A percentile compares a stretch with the other conserved stretches of the same genome.
Conservation (phyloP, 2,888 invertebrate genomes). For the Drosophila meridionalis region DNA sequence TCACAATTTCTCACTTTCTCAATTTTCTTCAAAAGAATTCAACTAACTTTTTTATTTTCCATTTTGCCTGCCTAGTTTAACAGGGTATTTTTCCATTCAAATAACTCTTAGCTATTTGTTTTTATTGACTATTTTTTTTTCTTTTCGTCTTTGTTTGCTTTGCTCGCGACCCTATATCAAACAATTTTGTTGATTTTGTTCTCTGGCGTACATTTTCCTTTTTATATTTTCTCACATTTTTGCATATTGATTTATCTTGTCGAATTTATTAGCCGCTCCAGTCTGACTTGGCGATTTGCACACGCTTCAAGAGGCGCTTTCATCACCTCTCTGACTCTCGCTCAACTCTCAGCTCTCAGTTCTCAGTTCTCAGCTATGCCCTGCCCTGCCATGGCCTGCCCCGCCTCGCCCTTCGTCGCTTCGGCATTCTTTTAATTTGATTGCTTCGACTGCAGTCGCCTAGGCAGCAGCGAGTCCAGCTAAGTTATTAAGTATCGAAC, state of each 20-base stretch:
- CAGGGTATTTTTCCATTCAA: constrained; percentile 14
- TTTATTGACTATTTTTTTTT: constrained; percentile 36
- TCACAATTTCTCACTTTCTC: not conserved
- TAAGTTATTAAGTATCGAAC: constrained; percentile 54
- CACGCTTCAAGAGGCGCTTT: constrained; percentile 66
- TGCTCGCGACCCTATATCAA: constrained; percentile 31
- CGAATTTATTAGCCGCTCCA: constrained; percentile 68
- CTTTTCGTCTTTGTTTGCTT: constrained; percentile 36
- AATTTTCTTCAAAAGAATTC: not conserved
- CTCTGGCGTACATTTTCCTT: constrained; percentile 16
- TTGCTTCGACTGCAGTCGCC: constrained; percentile 67
- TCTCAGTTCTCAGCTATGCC: not conserved
- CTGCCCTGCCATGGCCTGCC: not conserved
- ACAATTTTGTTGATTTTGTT: constrained; percentile 27
- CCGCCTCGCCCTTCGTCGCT: not conserved
- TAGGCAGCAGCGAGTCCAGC: constrained; percentile 63
- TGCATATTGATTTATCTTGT: constrained; percentile 74
- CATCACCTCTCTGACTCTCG: constrained; percentile 35
- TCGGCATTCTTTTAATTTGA: constrained; percentile 72
- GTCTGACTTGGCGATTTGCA: constrained; percentile 61
- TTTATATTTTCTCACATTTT: constrained; percentile 30
- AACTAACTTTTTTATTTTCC: not conserved
- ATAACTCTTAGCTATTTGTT: constrained; percentile 18
- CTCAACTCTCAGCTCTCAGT: not conserved
- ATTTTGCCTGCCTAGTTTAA: not conserved